phyloP scores from a whole-genome alignment of 2,797 vertebrate genomes.

The Taenioides sp. region DNA sequence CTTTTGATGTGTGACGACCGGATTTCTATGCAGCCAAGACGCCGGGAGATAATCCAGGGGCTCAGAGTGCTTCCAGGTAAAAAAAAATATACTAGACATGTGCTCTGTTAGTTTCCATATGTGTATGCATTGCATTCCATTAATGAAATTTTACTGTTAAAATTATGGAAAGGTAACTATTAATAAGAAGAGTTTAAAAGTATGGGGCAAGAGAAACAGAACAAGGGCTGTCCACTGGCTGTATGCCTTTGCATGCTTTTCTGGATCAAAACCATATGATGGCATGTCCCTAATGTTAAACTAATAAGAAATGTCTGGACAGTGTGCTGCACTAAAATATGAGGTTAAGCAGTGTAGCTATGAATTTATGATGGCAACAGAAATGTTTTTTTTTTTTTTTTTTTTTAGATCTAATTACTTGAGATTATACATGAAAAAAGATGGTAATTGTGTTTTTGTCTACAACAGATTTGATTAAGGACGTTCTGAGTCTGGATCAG shows the following conservation, averaged over 20 bases:
- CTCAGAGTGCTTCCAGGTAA: conserved; percentile 90
- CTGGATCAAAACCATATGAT: conserved; percentile 55
- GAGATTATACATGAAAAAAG: conserved; percentile 1
- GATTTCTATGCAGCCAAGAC: conserved; percentile 95
- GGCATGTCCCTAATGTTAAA: conserved; percentile 35
- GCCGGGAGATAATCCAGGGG: conserved; percentile 92
- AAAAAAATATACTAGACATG: conserved; percentile 7
- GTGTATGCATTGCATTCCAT: not conserved
- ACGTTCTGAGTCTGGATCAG: conserved; percentile 93
- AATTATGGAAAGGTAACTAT: not conserved
- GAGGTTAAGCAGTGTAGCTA: conserved; percentile 15
- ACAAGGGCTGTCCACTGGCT: conserved; percentile 14
- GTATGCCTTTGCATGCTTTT: conserved; percentile 25
- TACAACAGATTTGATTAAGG: conserved; percentile 90
- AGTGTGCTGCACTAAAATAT: conserved; percentile 13
- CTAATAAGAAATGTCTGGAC: conserved; percentile 53
- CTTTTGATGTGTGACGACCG: conserved; percentile 97
- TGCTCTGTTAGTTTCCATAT: not conserved
- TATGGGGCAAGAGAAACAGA: not conserved
- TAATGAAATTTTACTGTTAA: not conserved
- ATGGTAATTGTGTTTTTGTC: conserved; percentile 15
- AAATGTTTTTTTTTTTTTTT: no score
- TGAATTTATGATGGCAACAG: conserved; percentile 8
- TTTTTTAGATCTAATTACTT: not conserved
- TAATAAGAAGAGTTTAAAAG: not conserved